Percentiles rank a stretch among this genome's conserved stretches.
Conservation (phyloP, 2,113 vertebrate genomes). For the Phoenicopterus ruber region DNA sequence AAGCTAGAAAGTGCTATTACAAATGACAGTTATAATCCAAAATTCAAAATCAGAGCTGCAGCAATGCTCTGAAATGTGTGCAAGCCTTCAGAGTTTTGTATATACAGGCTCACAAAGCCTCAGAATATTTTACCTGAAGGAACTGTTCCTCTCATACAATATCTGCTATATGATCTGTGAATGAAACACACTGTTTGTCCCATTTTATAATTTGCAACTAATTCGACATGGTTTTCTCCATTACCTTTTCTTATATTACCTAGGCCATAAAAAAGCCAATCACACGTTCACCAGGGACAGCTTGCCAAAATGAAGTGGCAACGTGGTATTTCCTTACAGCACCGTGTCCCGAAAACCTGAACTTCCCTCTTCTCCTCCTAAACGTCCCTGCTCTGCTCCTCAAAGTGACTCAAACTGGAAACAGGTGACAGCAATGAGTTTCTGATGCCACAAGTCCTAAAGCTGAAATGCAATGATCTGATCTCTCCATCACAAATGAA, state of each 20-base stretch:
- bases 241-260: not conserved
- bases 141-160: not conserved
- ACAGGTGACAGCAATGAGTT: not conserved
- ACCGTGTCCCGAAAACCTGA: not conserved
- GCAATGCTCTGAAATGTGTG: not conserved
- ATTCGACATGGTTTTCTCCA: not conserved
- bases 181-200: not conserved
- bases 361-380: not conserved
- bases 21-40: not conserved
- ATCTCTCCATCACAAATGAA: not conserved
- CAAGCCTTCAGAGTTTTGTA: not conserved
- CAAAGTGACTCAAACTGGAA: not conserved
- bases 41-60: not conserved
- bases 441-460: not conserved
- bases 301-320: not conserved
- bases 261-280: not conserved
- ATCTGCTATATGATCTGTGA: not conserved
- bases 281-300: not conserved
- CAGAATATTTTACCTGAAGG: not conserved
- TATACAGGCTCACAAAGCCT: not conserved
- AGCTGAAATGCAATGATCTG: not conserved
- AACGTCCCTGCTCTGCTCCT: not conserved
- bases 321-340: not conserved
- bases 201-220: not conserved
- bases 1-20: not conserved